These are phyloP conservation scores for Boloria selene DNA, from an alignment of 2,888 invertebrate species.

Conservation along the genomic window DNA sequence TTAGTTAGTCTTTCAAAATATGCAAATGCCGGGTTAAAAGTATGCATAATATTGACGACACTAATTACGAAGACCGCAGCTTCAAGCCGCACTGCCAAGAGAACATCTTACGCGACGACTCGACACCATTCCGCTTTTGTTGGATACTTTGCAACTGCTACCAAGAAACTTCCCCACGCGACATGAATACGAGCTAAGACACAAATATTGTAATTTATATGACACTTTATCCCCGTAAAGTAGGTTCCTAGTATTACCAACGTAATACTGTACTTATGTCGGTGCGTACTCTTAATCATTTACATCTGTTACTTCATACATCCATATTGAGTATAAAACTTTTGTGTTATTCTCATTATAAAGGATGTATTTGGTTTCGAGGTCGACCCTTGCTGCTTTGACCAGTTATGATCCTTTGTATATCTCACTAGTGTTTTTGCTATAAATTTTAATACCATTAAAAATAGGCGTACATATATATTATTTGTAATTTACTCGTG, in stretches of 20 bases:
- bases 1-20: slow-evolving; percentile 37
- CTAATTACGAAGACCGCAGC: slow-evolving; percentile 50
- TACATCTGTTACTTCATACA: too few relatives aligned
- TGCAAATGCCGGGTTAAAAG: slow-evolving; percentile 34
- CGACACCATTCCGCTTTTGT: slow-evolving; percentile 39
- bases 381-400: too few relatives aligned
- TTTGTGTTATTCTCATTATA: too few relatives aligned
- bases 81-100: slow-evolving; percentile 27
- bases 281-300: too few relatives aligned
- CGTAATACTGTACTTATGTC: neutral
- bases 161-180: slow-evolving; percentile 31
- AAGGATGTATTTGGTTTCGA: too few relatives aligned
- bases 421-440: too few relatives aligned
- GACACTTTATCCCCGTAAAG: slow-evolving; percentile 18
- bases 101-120: slow-evolving; percentile 35
- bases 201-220: slow-evolving; percentile 31
- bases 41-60: slow-evolving; percentile 53
- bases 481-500: neutral
- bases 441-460: too few relatives aligned
- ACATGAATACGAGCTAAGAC: slow-evolving; percentile 27
- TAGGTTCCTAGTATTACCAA: slow-evolving; percentile 8
- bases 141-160: slow-evolving; percentile 30
- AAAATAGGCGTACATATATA: neutral
- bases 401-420: too few relatives aligned
- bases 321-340: too few relatives aligned